Base-by-base conservation (phyloP, 1,140 invertebrate genomes). In the Brachionus koreanus region DNA sequence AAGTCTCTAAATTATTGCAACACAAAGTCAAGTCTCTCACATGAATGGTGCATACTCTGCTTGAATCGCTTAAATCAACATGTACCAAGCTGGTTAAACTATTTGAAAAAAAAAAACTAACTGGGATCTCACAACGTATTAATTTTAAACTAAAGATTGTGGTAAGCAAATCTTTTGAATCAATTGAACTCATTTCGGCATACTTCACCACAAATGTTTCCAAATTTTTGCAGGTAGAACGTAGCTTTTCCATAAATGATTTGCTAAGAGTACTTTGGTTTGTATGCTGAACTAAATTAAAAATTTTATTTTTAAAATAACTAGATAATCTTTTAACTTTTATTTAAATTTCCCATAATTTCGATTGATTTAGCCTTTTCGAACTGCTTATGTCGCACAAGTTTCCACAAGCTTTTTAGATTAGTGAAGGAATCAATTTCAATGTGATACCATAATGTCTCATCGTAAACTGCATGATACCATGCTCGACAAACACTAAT, bases 401-500 rank as follows among this genome's bases (percentile, higher is more conserved):
- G 43, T 33, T 74, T 74, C 39, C 39, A 74, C 10, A 74, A 13
- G 19, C 46, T 43, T 25, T 46, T 43, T 25, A 74, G n/a, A 43
- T 46, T 74, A 25, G 43, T 74, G 33, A 46, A 74, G 3, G 69
- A 74, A 46, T 74, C 42, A 4, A 74, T 1, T 5, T 74, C 39
- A 46, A 74, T 46, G 19, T 74, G 39, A 19, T 74, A 46, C 69
- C 69, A 74, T 49, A 74, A 19, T 2, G 43, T 29, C 29, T 74
- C 69, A 74, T 74, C 69, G 46, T 49, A 74, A 29, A 33, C 33
- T 74, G 42, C 69, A 29, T 46, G 6, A 9, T 46, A 25, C 69
- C 69, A 74, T 25, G 69, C 46, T 46, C 43, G 23, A 46, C 69
- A 74, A 23, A 74, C 69, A 12, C 69, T 74, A 13, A n/a, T n/a